phyloP scores from a whole-genome alignment of 2,888 invertebrate species.

The Byasa hedistus region DNA sequence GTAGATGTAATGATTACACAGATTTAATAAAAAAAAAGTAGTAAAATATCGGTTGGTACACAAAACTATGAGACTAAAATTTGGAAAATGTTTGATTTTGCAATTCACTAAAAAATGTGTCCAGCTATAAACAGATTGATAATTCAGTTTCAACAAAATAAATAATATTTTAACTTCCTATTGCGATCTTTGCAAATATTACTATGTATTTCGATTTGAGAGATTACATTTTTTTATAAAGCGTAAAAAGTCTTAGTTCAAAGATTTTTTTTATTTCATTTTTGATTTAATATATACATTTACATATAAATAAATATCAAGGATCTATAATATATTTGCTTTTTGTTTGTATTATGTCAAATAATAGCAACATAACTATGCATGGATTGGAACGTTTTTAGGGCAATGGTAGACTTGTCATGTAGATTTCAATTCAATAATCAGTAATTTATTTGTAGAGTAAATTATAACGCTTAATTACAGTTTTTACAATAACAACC shows the following conservation, averaged over 20 bases:
- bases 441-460: slow-evolving; percentile 45
- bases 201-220: neutral
- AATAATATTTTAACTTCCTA: neutral
- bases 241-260: no score
- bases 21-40: no score
- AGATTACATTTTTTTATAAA: no score
- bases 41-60: no score
- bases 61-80: no score
- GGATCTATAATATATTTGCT: neutral
- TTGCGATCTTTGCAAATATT: neutral
- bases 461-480: slow-evolving; percentile 27
- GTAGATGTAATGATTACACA: no score
- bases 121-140: no score
- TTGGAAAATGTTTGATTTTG: no score
- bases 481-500: slow-evolving; percentile 9
- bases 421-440: slow-evolving; percentile 54
- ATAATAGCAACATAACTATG: neutral
- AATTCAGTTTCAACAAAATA: neutral
- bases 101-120: no score
- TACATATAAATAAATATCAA: neutral
- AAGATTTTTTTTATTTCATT: no score
- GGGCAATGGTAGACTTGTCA: slow-evolving; percentile 67
- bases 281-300: neutral
- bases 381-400: slow-evolving; percentile 45
- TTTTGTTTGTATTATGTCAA: neutral